Conservation (phyloP, 2,113 vertebrate genomes). For the Ciconia maguari region DNA sequence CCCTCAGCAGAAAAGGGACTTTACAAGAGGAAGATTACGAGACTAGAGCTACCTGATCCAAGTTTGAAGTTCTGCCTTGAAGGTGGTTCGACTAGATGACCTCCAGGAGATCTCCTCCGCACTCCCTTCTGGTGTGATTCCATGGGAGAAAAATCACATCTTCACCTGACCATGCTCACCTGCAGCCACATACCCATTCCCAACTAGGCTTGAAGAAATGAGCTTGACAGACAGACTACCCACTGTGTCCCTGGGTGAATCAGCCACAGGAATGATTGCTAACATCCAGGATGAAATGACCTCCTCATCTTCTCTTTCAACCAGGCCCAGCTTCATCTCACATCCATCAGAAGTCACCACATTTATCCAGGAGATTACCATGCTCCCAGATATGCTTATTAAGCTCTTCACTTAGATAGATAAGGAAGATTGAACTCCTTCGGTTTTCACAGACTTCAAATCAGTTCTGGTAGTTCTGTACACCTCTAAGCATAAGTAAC, state of each 20-base stretch:
- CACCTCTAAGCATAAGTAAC: not conserved
- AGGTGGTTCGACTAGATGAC: not conserved
- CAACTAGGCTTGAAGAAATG: not conserved
- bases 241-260: not conserved
- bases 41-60: not conserved
- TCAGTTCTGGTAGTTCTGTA: not conserved
- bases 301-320: not conserved
- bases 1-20: not conserved
- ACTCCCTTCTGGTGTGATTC: not conserved
- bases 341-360: not conserved
- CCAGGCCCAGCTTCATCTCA: not conserved
- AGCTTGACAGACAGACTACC: not conserved
- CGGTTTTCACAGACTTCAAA: not conserved
- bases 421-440: not conserved
- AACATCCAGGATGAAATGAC: not conserved
- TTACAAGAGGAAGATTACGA: not conserved
- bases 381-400: not conserved
- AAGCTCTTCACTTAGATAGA: not conserved
- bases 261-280: not conserved
- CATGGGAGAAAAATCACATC: rapidly evolving
- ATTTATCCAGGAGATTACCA: not conserved
- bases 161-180: rapidly evolving
- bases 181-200: not conserved
- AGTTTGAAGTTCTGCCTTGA: not conserved
- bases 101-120: not conserved